Evolutionary conservation across 2,797 vertebrate genomes (phyloP).

Genomic region (Smutsia gigantea): DNA sequence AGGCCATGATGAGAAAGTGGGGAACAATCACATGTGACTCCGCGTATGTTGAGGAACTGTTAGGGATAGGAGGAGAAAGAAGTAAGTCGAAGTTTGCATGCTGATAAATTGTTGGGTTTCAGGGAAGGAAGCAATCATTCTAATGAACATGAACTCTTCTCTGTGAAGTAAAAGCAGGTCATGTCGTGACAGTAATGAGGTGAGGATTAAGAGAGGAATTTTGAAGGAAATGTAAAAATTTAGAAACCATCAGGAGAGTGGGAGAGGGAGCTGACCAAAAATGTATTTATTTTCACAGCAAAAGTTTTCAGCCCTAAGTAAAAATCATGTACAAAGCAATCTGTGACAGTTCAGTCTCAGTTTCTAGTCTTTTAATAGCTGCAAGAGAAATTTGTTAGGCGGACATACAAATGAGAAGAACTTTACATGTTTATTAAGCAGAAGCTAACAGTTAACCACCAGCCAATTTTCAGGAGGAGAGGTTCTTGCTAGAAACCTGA

Average conservation of each 20-base stretch:
- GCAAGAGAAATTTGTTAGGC: background rate
- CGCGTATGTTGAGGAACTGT: background rate
- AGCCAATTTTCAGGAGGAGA: background rate
- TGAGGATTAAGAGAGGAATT: background rate
- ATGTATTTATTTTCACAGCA: conserved; percentile 7
- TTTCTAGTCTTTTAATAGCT: conserved; percentile 29
- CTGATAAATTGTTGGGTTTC: background rate
- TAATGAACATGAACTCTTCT: background rate
- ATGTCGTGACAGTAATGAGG: background rate
- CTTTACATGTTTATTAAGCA: background rate
- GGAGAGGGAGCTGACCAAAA: background rate
- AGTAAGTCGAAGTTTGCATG: background rate
- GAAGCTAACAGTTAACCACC: background rate
- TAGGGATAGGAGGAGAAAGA: background rate
- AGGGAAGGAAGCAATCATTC: background rate
- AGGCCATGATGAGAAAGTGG: background rate
- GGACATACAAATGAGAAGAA: background rate
- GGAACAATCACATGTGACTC: background rate
- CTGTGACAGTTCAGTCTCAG: background rate
- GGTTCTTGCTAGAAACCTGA: background rate
- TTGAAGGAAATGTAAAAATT: background rate
- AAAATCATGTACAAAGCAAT: background rate
- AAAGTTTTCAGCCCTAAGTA: background rate
- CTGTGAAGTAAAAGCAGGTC: background rate
- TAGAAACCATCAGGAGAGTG: background rate